Evolutionary conservation across 2,888 invertebrate species (phyloP), one percentile per base, ranked within the genome.

Genomic region (Sphaeridia pumilis): DNA sequence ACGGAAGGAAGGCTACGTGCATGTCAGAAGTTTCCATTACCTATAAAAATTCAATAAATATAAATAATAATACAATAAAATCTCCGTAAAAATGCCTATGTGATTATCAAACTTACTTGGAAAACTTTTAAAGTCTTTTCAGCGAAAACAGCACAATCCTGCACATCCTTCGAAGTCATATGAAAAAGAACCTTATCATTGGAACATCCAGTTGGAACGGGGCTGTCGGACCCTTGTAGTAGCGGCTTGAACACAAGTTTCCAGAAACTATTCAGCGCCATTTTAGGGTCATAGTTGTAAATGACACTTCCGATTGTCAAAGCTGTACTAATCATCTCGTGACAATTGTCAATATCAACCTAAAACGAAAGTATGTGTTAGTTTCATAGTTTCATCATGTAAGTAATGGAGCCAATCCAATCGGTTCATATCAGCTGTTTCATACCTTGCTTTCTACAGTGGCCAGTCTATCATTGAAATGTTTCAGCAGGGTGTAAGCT

Each of bases 1-100:
- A 38, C 35, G 56, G 51, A 27, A 57, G 55, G 17, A 59, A 56
- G 26, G 10, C 31, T 41, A 46, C 27, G 42, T n/a, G n/a, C n/a
- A n/a, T n/a, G n/a, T n/a, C n/a, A n/a, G n/a, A n/a, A n/a, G n/a
- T n/a, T n/a, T n/a, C n/a, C n/a, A n/a, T n/a, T n/a, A n/a, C n/a
- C n/a, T n/a, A n/a, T n/a, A n/a, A n/a, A n/a, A n/a, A n/a, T n/a
- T n/a, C n/a, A n/a, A n/a, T n/a, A n/a, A n/a, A n/a, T n/a, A n/a
- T n/a, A n/a, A n/a, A n/a, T n/a, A n/a, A n/a, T n/a, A n/a, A n/a
- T n/a, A n/a, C n/a, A n/a, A n/a, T n/a, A n/a, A n/a, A n/a, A n/a
- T n/a, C n/a, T n/a, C n/a, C n/a, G n/a, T n/a, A n/a, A n/a, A n/a
- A n/a, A n/a, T n/a, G n/a, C n/a, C n/a, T n/a, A 46, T 14, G 21